Evolutionary conservation across 2,888 invertebrate genomes (phyloP), one percentile per base, ranked within the genome.

Genomic region (Hecatera dysodea): DNA sequence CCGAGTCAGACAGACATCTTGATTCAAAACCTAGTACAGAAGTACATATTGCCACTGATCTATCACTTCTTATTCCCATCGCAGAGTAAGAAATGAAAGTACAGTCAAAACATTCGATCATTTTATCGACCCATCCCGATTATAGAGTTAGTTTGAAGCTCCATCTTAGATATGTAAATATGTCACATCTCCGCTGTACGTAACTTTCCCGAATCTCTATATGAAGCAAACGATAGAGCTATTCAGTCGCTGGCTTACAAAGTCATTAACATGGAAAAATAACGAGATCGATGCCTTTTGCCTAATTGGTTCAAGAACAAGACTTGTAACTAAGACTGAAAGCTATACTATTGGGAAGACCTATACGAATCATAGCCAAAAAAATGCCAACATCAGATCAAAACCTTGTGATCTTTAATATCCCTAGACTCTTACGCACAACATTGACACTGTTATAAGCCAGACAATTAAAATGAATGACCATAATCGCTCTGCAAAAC

Each of bases 401-500:
- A 65, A 59, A n/a, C 36, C 19, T 19, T 42, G 22, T 15, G n/a
- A n/a, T n/a, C 22, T 12, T 1, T n/a, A 46, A 48, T 2, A 55
- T 48, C 5, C 33, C 8, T 8, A n/a, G 8, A 12, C 27, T 36
- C 11, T 36, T 48, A 27, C 36, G 27, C n/a, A 24, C 44, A 52
- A 42, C 29, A 44, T 56, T 73, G 33, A 55, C 55, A 42, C 50
- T 7, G 12, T 57, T 24, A 33, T 46, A 56, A 71, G 9, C 36
- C 1, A 3, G n/a, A 39, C 52, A 69, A 67, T 59, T 44, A 55
- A 55, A 55, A 55, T 5, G 55, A 82, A 69, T 29, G 0, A 63
- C 56, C 61, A 53, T 62, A 63, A 68, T 63, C 39, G 15, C 55
- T 60, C 42, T 52, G 29, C 2, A 65, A 44, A 63, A 79, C 69